These are phyloP conservation scores for Acronicta alni DNA, from an alignment of 2,888 invertebrate genomes.

Conservation along the genomic window DNA sequence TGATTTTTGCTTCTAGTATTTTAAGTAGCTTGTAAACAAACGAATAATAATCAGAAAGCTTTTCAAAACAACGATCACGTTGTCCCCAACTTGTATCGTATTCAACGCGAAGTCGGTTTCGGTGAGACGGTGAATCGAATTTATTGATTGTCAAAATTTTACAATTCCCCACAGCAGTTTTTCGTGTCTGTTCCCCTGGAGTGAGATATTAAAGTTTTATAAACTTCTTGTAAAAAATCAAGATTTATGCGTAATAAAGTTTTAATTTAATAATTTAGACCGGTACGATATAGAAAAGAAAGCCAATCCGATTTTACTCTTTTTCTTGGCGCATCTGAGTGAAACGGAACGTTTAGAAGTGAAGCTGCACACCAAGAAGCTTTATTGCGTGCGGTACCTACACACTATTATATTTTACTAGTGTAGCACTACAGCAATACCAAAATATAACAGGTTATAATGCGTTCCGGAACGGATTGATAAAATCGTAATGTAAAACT, in stretches of 20 bases:
- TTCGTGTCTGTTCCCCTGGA: neutral
- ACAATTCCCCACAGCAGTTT: slow-evolving; percentile 4
- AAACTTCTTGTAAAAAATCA: neutral
- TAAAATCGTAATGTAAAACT: too few species aligned
- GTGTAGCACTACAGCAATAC: too few species aligned
- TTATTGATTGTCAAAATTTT: slow-evolving; percentile 36
- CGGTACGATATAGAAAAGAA: too few species aligned
- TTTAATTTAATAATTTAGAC: too few species aligned
- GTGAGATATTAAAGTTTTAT: too few species aligned
- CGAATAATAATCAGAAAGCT: slow-evolving; percentile 18
- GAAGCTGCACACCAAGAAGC: too few species aligned
- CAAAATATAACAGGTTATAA: too few species aligned
- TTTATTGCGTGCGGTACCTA: too few species aligned
- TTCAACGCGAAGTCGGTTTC: slow-evolving; percentile 37
- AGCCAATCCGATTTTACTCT: too few species aligned
- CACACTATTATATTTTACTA: too few species aligned
- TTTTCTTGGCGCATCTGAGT: slow-evolving; percentile 4
- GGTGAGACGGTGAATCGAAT: neutral
- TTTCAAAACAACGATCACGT: slow-evolving; percentile 45
- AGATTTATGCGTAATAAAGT: neutral
- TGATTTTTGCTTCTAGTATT: slow-evolving; percentile 4
- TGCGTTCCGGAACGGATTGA: too few species aligned
- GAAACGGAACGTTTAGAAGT: slow-evolving; percentile 37
- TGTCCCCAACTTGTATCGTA: slow-evolving; percentile 19
- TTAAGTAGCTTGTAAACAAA: slow-evolving; percentile 18